Percentiles rank a stretch among this genome's conserved stretches.
Evolutionary conservation across 2,888 invertebrate genomes (phyloP).

Genomic region (Hyppa rectilinea): DNA sequence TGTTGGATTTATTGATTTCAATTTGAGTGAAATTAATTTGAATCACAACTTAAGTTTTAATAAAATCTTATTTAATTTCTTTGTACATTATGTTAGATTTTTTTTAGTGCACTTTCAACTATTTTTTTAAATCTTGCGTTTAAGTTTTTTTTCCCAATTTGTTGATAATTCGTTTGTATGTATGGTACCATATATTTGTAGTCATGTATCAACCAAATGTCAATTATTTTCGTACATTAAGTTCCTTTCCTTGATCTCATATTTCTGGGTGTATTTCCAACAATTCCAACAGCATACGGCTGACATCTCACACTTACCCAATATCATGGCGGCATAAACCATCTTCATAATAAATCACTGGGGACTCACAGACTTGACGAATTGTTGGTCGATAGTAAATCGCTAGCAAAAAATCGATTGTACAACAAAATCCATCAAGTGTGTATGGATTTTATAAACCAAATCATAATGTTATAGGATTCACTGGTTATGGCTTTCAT

Average conservation of each 20-base stretch:
- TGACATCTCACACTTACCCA: conserved; percentile 55
- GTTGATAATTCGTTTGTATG: conserved; percentile 8
- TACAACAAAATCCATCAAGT: neutral
- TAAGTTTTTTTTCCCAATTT: neutral
- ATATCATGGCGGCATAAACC: conserved; percentile 33
- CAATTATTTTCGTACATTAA: conserved; percentile 34
- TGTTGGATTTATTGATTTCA: conserved; percentile 48
- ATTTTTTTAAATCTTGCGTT: conserved; percentile 21
- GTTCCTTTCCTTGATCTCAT: conserved; percentile 49
- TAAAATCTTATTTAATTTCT: conserved; percentile 16
- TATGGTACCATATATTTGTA: conserved; percentile 15
- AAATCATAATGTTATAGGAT: neutral
- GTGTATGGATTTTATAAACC: neutral
- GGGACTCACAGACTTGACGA: conserved; percentile 3
- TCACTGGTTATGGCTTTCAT: conserved; percentile 7
- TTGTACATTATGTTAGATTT: neutral
- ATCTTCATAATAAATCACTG: conserved; percentile 12
- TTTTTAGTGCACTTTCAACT: conserved; percentile 53
- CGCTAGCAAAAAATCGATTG: neutral
- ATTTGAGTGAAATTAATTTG: conserved; percentile 46
- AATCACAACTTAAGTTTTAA: conserved; percentile 31
- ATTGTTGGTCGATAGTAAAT: neutral
- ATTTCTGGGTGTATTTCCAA: conserved; percentile 51
- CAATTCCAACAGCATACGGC: conserved; percentile 34
- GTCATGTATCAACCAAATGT: conserved; percentile 3